Conservation (phyloP, 2,888 invertebrate genomes). For the Acronicta alni region DNA sequence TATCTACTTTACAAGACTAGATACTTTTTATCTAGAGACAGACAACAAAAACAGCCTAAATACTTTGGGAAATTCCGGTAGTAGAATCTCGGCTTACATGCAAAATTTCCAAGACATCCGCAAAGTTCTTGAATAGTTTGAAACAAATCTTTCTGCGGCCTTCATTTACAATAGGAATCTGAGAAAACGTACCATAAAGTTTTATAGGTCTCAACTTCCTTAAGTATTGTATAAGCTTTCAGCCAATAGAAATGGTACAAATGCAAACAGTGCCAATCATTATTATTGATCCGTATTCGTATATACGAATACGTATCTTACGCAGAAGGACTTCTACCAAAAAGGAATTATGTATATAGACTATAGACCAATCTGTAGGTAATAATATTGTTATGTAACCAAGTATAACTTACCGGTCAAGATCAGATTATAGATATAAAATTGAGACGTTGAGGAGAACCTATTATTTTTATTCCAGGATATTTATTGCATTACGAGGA, state of each 20-base stretch:
- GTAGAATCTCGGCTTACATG: constrained; percentile 32
- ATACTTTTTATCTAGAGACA: constrained; percentile 26
- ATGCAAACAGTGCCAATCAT: neutral
- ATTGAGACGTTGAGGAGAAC: too few relatives aligned
- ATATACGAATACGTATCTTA: too few relatives aligned
- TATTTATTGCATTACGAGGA: too few relatives aligned
- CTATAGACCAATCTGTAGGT: too few relatives aligned
- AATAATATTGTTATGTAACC: too few relatives aligned
- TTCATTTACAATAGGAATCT: constrained; percentile 38
- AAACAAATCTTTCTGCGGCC: constrained; percentile 45
- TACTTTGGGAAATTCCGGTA: constrained; percentile 26
- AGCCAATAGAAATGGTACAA: constrained; percentile 12
- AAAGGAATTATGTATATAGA: too few relatives aligned
- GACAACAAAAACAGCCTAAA: constrained; percentile 23
- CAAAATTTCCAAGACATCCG: constrained; percentile 30
- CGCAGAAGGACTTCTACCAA: too few relatives aligned
- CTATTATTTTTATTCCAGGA: too few relatives aligned
- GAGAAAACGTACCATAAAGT: constrained; percentile 25
- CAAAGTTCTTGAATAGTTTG: constrained; percentile 46
- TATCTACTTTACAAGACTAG: constrained; percentile 11
- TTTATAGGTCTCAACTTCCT: constrained; percentile 20
- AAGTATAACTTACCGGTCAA: too few relatives aligned
- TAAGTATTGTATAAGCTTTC: constrained; percentile 12
- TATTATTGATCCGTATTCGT: too few relatives aligned
- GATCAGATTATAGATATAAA: too few relatives aligned